phyloP scores from a whole-genome alignment of 64 coral and sea anemone species.

The Montipora capricornis region DNA sequence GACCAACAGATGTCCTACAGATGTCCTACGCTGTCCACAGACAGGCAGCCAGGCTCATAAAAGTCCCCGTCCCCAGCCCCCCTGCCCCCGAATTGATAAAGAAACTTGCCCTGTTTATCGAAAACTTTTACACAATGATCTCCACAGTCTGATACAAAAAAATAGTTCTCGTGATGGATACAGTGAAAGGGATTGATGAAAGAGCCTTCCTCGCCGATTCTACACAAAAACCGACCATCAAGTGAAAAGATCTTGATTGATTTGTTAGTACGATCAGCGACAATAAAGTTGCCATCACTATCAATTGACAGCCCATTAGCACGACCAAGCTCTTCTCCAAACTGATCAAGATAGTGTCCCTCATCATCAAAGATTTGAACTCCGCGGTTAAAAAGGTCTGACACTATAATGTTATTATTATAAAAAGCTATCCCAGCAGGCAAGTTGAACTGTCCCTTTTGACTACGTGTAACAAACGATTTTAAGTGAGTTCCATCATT shows the following conservation, averaged over 20 bases:
- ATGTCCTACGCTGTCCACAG: neutral
- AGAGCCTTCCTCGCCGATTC: neutral
- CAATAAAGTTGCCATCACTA: neutral
- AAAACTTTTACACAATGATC: neutral
- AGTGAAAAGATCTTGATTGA: neutral
- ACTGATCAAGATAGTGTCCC: neutral
- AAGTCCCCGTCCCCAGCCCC: neutral
- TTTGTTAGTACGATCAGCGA: neutral
- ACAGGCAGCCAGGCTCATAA: neutral
- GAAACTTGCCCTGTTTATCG: neutral
- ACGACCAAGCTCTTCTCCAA: neutral
- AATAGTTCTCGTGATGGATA: neutral
- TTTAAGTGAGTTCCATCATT: conserved; percentile 26
- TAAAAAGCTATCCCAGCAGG: conserved; percentile 52
- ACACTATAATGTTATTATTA: neutral
- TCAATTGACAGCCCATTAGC: neutral
- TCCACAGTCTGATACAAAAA: neutral
- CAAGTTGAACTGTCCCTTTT: neutral
- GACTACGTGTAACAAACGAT: conserved; percentile 35
- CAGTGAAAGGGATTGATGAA: neutral
- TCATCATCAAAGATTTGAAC: too few relatives aligned
- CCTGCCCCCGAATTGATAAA: neutral
- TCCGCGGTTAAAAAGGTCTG: neutral
- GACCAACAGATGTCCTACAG: too few relatives aligned
- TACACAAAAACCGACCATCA: neutral